A percentile compares a stretch with the other conserved stretches of the same genome.
Evolutionary conservation across 2,888 invertebrate genomes (phyloP).

Genomic region (Dicyrtomina minuta): DNA sequence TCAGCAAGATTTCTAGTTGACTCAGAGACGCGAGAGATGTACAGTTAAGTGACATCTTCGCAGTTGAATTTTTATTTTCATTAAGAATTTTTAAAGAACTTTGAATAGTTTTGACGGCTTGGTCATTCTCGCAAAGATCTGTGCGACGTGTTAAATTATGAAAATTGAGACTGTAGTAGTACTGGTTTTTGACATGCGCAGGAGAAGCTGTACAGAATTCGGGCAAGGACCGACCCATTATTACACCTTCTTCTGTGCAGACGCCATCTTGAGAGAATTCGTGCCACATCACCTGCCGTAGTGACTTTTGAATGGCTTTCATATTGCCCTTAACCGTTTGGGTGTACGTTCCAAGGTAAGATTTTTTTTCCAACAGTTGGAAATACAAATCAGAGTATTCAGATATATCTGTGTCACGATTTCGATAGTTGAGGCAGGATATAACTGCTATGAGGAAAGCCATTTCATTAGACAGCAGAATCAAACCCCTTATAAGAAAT

Average conservation of each 20-base stretch:
- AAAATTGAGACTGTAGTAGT: conserved; percentile 27
- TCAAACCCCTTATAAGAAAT: conserved; percentile 2
- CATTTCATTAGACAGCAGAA: conserved; percentile 23
- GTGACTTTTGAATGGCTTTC: not conserved
- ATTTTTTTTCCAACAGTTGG: conserved; percentile 24
- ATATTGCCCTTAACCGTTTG: conserved; percentile 11
- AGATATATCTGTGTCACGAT: not conserved
- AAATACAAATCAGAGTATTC: not conserved
- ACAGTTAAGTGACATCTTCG: too few species aligned
- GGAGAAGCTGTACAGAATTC: too few species aligned
- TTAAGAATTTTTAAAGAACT: too few species aligned
- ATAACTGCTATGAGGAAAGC: not conserved
- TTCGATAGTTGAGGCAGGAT: not conserved
- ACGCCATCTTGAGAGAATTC: too few species aligned
- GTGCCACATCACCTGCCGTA: conserved; percentile 26
- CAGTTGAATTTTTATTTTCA: too few species aligned
- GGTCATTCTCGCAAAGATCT: conserved; percentile 33
- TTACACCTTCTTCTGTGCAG: too few species aligned
- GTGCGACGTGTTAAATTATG: conserved; percentile 25
- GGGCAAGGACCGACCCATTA: too few species aligned
- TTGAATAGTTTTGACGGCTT: conserved; percentile 34
- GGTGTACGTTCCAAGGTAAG: conserved; percentile 19
- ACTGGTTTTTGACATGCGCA: too few species aligned
- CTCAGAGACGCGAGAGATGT: too few species aligned
- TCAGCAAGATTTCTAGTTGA: too few species aligned